These are phyloP conservation scores for Drosophila simulans DNA, from an alignment of 1,140 invertebrate species.

Conservation along the genomic window DNA sequence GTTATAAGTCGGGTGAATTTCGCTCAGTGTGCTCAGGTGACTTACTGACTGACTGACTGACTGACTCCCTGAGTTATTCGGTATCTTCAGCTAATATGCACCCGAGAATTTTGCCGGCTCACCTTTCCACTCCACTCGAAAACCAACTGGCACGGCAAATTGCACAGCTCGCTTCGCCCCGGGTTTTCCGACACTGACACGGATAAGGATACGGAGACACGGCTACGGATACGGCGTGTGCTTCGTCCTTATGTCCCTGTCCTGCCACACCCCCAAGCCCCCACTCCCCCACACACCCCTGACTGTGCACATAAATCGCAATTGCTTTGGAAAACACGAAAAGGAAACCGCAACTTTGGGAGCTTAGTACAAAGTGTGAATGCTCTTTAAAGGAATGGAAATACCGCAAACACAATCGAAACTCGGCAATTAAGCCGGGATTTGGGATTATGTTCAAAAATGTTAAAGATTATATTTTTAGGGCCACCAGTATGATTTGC, in stretches of 20 bases:
- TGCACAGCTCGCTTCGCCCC: conserved; percentile 26
- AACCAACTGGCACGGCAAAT: conserved; percentile 39
- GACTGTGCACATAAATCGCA: conserved; percentile 53
- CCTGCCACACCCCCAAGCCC: neutral
- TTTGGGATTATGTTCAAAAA: neutral
- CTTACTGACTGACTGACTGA: conserved; percentile 13
- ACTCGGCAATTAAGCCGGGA: neutral
- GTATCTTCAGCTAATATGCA: conserved; percentile 54
- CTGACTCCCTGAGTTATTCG: conserved; percentile 10
- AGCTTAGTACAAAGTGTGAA: conserved; percentile 1
- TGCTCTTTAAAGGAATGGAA: conserved; percentile 2
- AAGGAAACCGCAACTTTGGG: conserved; percentile 4
- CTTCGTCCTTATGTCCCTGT: neutral
- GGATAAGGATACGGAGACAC: conserved; percentile 4
- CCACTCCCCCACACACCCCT: neutral
- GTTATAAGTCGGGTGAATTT: neutral
- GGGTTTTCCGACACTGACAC: conserved; percentile 23
- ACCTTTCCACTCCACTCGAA: conserved; percentile 2
- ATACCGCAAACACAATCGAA: neutral
- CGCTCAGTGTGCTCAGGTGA: conserved; percentile 8
- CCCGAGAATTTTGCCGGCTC: conserved; percentile 19
- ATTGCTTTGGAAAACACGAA: conserved; percentile 23
- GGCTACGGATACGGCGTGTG: conserved; percentile 6
- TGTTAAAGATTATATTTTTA: too few relatives aligned
- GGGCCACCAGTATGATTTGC: too few relatives aligned